phyloP scores from a whole-genome alignment of 2,888 invertebrate genomes.

The Drosophila anceps region DNA sequence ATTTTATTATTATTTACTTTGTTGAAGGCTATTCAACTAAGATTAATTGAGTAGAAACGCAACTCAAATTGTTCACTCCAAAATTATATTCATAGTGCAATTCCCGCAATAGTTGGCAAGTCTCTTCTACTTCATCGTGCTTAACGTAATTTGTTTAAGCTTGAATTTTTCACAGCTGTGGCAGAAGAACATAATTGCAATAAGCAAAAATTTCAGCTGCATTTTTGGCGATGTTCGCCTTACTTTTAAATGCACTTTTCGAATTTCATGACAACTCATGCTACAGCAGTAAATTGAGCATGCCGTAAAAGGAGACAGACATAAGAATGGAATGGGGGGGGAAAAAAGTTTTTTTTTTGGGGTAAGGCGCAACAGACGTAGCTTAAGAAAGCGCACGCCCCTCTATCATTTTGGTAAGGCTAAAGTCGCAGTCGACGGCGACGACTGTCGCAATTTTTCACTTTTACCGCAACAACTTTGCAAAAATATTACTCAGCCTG shows the following conservation, averaged over 20 bases:
- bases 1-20: background rate
- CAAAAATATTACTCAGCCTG: conserved; percentile 72
- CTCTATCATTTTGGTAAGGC: conserved; percentile 12
- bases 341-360: conserved; percentile 1
- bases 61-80: background rate
- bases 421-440: conserved; percentile 16
- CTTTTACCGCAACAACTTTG: conserved; percentile 80
- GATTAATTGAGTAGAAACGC: too few species aligned
- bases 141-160: background rate
- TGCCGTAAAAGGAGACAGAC: conserved; percentile 36
- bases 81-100: background rate
- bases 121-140: background rate
- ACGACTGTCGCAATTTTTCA: conserved; percentile 71
- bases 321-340: conserved; percentile 41
- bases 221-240: conserved; percentile 24
- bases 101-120: too few species aligned
- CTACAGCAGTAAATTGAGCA: conserved; percentile 66
- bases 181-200: background rate
- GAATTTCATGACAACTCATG: conserved; percentile 52
- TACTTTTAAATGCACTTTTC: conserved; percentile 62
- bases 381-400: conserved; percentile 56
- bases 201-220: background rate
- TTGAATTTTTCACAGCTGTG: conserved; percentile 3
- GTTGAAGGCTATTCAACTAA: too few species aligned
- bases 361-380: conserved; percentile 39